A percentile compares a stretch with the other conserved stretches of the same genome.
Conservation (phyloP, 2,113 vertebrate species). For the Empidonax traillii region DNA sequence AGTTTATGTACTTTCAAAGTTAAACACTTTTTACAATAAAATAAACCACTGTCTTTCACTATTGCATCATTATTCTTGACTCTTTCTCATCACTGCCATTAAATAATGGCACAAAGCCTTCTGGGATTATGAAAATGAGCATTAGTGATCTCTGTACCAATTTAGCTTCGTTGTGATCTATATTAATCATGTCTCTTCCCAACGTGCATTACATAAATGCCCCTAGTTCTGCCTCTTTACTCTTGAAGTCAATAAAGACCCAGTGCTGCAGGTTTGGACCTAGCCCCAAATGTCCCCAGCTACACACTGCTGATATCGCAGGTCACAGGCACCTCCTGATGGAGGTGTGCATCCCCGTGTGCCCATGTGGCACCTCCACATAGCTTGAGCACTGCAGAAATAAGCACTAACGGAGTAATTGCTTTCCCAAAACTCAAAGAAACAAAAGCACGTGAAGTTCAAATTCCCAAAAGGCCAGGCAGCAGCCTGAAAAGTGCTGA, state of each 20-base stretch:
- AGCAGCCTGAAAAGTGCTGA: slow-evolving; percentile 7
- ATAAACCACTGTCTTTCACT: background rate
- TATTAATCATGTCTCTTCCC: background rate
- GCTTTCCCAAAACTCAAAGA: background rate
- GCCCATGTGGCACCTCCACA: fast-evolving
- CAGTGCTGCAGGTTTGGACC: background rate
- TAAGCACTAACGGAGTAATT: background rate
- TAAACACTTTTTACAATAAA: background rate
- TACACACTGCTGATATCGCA: fast-evolving
- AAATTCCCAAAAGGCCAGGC: background rate
- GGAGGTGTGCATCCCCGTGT: background rate
- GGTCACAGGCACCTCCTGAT: fast-evolving
- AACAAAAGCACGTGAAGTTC: background rate
- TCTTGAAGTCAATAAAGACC: background rate
- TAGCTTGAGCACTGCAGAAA: background rate
- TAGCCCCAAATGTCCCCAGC: fast-evolving
- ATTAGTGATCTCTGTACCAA: background rate
- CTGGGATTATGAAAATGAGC: background rate
- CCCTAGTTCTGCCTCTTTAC: background rate
- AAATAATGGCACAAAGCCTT: background rate
- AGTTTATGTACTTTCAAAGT: background rate
- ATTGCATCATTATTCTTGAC: background rate
- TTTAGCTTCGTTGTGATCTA: background rate
- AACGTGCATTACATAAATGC: background rate
- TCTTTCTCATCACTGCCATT: background rate